These are phyloP conservation scores for Machimus rusticus DNA, from an alignment of 2,888 invertebrate genomes.

Conservation along the genomic window DNA sequence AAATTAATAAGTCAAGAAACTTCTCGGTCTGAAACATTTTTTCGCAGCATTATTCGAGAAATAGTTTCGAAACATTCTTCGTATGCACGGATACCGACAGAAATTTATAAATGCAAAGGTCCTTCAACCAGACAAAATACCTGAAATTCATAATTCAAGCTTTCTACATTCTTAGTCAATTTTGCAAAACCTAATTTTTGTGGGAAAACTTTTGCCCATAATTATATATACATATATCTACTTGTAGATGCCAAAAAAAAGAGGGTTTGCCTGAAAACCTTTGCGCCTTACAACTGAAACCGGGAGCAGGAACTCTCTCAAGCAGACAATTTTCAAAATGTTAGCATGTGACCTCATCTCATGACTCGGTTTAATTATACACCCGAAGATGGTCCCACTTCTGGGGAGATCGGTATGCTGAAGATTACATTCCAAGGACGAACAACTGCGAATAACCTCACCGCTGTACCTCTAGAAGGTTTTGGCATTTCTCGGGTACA, in stretches of 20 bases:
- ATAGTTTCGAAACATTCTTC: not conserved
- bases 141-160: conserved; percentile 2
- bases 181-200: conserved; percentile 13
- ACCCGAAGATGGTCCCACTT: conserved; percentile 23
- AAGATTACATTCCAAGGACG: conserved; percentile 22
- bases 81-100: not conserved
- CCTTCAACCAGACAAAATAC: not conserved
- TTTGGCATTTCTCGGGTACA: conserved; percentile 26
- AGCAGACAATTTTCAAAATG: conserved; percentile 3
- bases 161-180: not conserved
- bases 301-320: not conserved
- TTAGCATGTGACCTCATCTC: conserved; percentile 26
- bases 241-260: not conserved
- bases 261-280: not conserved
- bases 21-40: not conserved
- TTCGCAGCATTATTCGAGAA: not conserved
- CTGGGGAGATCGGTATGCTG: conserved; percentile 23
- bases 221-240: not conserved
- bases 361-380: conserved; percentile 21
- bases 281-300: not conserved
- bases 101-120: not conserved
- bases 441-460: conserved; percentile 34
- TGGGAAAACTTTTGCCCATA: not conserved
- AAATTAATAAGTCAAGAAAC: not conserved
- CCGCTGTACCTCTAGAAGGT: conserved; percentile 3